Evolutionary conservation across 2,888 invertebrate species (phyloP).

Genomic region (Xestobium rufovillosum): DNA sequence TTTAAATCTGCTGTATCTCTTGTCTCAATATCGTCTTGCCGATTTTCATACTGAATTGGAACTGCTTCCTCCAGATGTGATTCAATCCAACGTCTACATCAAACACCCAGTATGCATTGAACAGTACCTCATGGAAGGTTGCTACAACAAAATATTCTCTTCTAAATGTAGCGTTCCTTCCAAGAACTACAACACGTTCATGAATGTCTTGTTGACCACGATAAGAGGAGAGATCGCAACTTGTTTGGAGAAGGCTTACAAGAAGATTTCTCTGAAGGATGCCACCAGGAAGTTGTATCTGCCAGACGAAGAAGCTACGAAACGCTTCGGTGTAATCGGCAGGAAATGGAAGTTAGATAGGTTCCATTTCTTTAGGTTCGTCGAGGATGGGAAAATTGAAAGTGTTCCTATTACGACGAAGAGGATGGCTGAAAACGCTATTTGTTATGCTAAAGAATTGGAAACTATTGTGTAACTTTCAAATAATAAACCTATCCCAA

Average conservation of each 20-base stretch:
- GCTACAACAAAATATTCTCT: constrained; percentile 94
- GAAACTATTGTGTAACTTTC: constrained; percentile 99
- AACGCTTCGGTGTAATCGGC: constrained; percentile 74
- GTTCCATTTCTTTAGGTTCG: constrained; percentile 77
- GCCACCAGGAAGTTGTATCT: constrained; percentile 87
- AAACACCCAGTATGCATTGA: constrained; percentile 91
- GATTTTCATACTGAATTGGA: constrained; percentile 99
- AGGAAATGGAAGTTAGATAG: constrained; percentile 73
- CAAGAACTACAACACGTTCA: constrained; percentile 91
- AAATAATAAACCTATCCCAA: too few relatives aligned
- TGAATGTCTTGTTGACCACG: constrained; percentile 91
- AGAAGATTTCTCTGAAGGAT: constrained; percentile 77
- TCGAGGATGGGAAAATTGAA: constrained; percentile 64
- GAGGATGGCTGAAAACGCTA: constrained; percentile 86
- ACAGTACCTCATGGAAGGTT: constrained; percentile 98
- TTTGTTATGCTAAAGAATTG: constrained; percentile 94
- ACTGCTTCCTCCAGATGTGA: constrained; percentile 80
- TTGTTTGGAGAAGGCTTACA: constrained; percentile 95
- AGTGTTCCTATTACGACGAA: constrained; percentile 80
- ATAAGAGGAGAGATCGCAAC: constrained; percentile 94
- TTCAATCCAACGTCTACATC: constrained; percentile 90
- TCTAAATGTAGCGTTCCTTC: constrained; percentile 95
- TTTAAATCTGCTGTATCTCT: constrained; percentile 82
- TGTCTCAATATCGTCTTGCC: constrained; percentile 93
- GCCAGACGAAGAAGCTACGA: constrained; percentile 65